A percentile compares a stretch with the other conserved stretches of the same genome.
Conservation (phyloP, 2,888 invertebrate genomes). For the Allophyes oxyacanthae region DNA sequence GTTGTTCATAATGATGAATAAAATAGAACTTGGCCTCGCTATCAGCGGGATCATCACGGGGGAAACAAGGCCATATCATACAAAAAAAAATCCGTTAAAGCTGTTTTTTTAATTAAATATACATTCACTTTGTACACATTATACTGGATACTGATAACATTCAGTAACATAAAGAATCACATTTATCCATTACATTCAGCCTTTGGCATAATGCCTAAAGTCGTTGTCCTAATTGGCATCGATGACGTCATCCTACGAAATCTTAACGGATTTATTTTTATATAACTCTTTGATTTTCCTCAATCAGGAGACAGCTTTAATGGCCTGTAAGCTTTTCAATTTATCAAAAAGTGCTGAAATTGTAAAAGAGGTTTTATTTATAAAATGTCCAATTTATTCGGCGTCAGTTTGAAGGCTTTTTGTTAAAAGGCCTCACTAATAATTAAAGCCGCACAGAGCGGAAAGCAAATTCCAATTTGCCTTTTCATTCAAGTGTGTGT, state of each 20-base stretch:
- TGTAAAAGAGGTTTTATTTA: conserved; percentile 5
- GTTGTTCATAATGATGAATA: no score
- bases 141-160: conserved; percentile 7
- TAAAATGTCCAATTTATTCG: conserved; percentile 2
- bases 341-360: conserved; percentile 19
- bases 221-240: conserved; percentile 43
- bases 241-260: conserved; percentile 8
- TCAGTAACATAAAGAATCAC: conserved; percentile 23
- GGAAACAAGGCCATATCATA: no score
- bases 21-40: no score
- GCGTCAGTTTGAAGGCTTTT: neutral
- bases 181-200: conserved; percentile 27
- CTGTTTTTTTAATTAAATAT: no score
- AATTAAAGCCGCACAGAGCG: conserved; percentile 22
- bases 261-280: conserved; percentile 28
- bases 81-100: no score
- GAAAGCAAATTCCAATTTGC: conserved; percentile 21
- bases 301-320: conserved; percentile 15
- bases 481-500: conserved; percentile 26
- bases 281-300: conserved; percentile 11
- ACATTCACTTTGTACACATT: no score
- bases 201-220: conserved; percentile 49
- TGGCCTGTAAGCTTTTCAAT: conserved; percentile 25
- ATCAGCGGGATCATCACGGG: no score
- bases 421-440: conserved; percentile 1